Evolutionary conservation across 64 coral and sea anemone species (phyloP), one percentile per base, ranked within the genome.

Genomic region (Pocillopora damicornis): DNA sequence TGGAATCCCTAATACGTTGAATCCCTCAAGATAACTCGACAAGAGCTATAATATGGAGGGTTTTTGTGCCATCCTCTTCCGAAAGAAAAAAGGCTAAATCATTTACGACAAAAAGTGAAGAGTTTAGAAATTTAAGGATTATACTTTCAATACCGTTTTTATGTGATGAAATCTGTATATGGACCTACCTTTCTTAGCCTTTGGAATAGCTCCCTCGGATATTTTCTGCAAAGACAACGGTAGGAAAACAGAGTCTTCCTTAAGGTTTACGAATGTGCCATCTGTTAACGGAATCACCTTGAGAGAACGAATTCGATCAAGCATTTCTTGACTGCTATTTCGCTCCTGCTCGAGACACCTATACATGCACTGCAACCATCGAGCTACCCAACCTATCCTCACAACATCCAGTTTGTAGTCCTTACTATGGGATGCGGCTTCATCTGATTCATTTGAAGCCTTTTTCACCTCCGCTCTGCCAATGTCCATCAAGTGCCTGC

Each of bases 261-360:
- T 91, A 14, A 98, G 86, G 61, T 93, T 71, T 7, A 91, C 92
- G 75, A 84, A 91, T 6, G 65, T 60, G 35, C 88, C 89, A 51
- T 89, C 78, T 12, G 78, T 88, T 1, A 98, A 76, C 6, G 95
- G 91, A 38, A 98, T 89, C 13, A 98, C 74, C 12, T 37, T 64
- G 16, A 98, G 88, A 2, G 91, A 82, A 38, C 88, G 22, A 59
- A 98, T 91, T 60, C 42, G 34, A 58, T 93, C 86, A 74, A 98
- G n/a, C 18, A 78, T 93, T 42, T 91, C 91, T 11, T 88, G 67
- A 61, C 91, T 98, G 37, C 95, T 91, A 61, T 93, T 88, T 13
- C 88, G 91, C 63, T 98, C 95, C 35, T 90, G 92, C 69, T 98
- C 95, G 73, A 98, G 87, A 61, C 91, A 89, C 62, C 89, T 81